A percentile compares a stretch with the other conserved stretches of the same genome.
These are phyloP conservation scores for Eristalis arbustorum DNA, from an alignment of 2,888 invertebrate species.

Conservation along the genomic window DNA sequence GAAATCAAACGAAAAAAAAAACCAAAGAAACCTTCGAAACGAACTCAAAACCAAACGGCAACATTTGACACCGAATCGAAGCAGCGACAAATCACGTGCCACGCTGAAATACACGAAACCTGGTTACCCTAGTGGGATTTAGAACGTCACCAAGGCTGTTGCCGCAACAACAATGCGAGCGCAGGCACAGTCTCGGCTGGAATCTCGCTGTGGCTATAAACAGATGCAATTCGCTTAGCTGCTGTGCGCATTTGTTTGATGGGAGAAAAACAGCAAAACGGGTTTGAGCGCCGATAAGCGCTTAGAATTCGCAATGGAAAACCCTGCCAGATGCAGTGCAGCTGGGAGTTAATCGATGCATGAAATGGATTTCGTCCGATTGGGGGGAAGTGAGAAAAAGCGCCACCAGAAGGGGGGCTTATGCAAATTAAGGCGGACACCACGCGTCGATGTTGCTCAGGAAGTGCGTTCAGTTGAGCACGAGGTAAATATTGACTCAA, in stretches of 20 bases:
- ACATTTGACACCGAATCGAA: neutral
- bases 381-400: neutral
- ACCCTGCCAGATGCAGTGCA: neutral
- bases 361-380: neutral
- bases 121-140: slow-evolving; percentile 11
- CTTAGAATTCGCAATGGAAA: neutral
- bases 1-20: neutral
- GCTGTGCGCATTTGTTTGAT: neutral
- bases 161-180: slow-evolving; percentile 5
- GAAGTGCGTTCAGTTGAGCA: neutral
- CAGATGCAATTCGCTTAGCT: neutral
- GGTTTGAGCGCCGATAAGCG: neutral
- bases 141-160: slow-evolving; percentile 45
- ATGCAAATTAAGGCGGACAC: neutral
- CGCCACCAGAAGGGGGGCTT: neutral
- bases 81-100: slow-evolving; percentile 25
- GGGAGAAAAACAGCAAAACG: neutral
- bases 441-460: neutral
- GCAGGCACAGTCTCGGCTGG: slow-evolving; percentile 6
- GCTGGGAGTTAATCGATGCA: neutral
- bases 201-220: slow-evolving; percentile 14
- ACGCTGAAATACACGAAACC: slow-evolving; percentile 13
- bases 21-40: neutral
- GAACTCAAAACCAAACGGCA: neutral
- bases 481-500: too few relatives aligned